A percentile compares a stretch with the other conserved stretches of the same genome.
Conservation (phyloP, 1,140 invertebrate species). For the Drosophila murphyi region DNA sequence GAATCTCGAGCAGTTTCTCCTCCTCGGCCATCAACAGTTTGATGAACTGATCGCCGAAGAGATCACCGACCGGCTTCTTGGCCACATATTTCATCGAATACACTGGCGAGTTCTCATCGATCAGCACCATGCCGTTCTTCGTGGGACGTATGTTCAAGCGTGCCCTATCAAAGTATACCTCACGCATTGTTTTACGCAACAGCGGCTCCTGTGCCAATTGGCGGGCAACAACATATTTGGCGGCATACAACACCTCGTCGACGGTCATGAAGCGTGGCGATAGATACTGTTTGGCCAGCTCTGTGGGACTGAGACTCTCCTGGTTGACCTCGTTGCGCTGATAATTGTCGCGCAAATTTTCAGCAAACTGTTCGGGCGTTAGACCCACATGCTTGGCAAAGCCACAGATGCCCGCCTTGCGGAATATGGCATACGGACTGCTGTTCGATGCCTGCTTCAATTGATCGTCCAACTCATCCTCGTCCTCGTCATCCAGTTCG, state of each 20-base stretch:
- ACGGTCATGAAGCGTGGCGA: constrained; percentile 85
- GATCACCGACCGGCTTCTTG: constrained; percentile 96
- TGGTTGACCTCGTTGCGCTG: constrained; percentile 98
- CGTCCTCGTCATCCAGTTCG: constrained; percentile 86
- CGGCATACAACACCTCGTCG: constrained; percentile 94
- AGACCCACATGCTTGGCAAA: constrained; percentile 97
- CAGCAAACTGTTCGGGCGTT: constrained; percentile 97
- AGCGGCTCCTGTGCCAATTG: constrained; percentile 96
- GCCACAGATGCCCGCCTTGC: constrained; percentile 93
- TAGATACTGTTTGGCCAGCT: constrained; percentile 91
- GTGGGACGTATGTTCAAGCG: constrained; percentile 94
- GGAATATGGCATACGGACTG: constrained; percentile 94
- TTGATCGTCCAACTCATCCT: constrained; percentile 86
- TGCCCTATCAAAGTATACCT: constrained; percentile 96
- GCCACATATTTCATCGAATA: constrained; percentile 96
- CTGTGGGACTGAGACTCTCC: constrained; percentile 91
- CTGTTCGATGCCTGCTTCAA: constrained; percentile 94
- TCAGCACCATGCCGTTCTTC: constrained; percentile 95
- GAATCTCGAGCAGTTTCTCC: constrained; percentile 92
- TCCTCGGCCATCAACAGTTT: constrained; percentile 93
- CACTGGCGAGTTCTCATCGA: constrained; percentile 96
- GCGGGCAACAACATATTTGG: constrained; percentile 96
- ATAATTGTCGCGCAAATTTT: constrained; percentile 98
- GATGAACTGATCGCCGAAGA: constrained; percentile 96
- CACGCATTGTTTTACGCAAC: constrained; percentile 93